Percentiles rank a stretch among this genome's conserved stretches.
Conservation (phyloP, 1,140 invertebrate species). For the Euwallacea fornicatus region DNA sequence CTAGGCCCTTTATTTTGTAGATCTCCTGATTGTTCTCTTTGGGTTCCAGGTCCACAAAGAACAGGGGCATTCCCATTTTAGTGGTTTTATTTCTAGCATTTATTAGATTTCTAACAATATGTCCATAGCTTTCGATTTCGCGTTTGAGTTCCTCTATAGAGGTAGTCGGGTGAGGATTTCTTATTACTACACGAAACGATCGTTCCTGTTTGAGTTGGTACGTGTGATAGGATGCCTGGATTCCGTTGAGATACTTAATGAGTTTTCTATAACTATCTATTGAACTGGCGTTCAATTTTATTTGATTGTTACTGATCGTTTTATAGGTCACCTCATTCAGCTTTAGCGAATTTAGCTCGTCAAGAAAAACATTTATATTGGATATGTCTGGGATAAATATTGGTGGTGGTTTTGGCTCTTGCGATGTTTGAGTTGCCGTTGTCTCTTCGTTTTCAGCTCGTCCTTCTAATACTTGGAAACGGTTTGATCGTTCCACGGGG, state of each 20-base stretch:
- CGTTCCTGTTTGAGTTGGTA: constrained; percentile 9
- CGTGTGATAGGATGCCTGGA: neutral
- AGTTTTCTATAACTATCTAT: constrained; percentile 6
- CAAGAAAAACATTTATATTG: no score
- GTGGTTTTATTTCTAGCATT: constrained; percentile 2
- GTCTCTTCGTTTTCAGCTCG: neutral
- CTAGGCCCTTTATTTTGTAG: neutral
- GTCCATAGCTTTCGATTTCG: neutral
- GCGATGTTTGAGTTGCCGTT: neutral
- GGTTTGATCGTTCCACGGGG: neutral
- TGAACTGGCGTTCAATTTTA: neutral
- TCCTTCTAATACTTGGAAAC: neutral
- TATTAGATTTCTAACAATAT: constrained; percentile 1
- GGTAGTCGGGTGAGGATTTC: neutral
- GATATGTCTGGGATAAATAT: no score
- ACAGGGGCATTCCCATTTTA: neutral
- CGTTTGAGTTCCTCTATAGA: neutral
- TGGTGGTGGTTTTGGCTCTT: neutral
- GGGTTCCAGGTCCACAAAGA: neutral
- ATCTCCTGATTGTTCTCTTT: constrained; percentile 3
- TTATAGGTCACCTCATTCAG: no score
- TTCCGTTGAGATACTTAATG: neutral
- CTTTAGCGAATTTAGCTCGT: no score
- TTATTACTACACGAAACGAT: neutral
- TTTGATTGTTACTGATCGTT: constrained; percentile 5